A percentile compares a stretch with the other conserved stretches of the same genome.
phyloP scores from a whole-genome alignment of 2,888 invertebrate species.

The Pyrrhosoma nymphula region DNA sequence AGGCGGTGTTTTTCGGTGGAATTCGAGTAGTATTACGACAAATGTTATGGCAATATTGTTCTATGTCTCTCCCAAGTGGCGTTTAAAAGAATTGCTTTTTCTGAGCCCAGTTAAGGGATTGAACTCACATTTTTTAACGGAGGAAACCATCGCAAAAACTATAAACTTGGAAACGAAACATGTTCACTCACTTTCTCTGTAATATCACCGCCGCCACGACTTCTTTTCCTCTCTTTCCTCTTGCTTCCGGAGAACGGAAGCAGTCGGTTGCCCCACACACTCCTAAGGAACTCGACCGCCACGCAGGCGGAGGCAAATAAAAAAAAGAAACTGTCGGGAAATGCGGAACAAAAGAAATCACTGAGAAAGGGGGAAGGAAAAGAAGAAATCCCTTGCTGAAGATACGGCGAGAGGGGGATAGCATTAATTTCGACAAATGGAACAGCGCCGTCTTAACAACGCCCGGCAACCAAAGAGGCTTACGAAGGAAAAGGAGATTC shows the following conservation, averaged over 20 bases:
- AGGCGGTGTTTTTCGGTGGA: no score
- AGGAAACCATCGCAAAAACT: neutral
- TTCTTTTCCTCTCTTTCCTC: neutral
- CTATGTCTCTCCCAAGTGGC: no score
- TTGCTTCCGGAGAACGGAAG: neutral
- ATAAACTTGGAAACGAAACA: neutral
- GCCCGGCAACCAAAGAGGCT: conserved; percentile 24
- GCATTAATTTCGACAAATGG: conserved; percentile 36
- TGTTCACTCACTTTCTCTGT: neutral
- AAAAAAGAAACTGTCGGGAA: neutral
- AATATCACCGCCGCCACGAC: neutral
- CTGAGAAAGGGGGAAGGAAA: neutral
- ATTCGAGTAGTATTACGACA: no score
- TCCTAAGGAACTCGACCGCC: neutral
- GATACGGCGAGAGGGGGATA: neutral
- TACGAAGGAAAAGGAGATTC: neutral
- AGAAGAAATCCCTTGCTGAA: conserved; percentile 11
- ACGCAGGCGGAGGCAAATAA: neutral
- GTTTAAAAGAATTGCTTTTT: neutral
- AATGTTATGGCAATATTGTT: no score
- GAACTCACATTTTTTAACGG: neutral
- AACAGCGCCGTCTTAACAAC: conserved; percentile 22
- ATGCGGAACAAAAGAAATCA: neutral
- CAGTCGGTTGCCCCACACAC: neutral
- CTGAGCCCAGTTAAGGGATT: neutral